These are phyloP conservation scores for Plusia festucae DNA, from an alignment of 2,888 invertebrate species.

Conservation along the genomic window DNA sequence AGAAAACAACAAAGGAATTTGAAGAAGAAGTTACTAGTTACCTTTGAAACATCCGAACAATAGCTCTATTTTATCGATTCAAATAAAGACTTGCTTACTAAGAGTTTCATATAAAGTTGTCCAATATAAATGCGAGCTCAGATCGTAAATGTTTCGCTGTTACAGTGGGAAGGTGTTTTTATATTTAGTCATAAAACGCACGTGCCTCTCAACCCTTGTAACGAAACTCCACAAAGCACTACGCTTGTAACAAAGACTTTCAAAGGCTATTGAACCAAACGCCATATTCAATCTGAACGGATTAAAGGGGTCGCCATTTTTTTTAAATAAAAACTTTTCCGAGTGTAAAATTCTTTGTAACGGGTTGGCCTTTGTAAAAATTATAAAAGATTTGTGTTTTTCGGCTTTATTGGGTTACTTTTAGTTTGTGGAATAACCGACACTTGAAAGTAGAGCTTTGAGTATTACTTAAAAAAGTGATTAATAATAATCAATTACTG, in stretches of 20 bases:
- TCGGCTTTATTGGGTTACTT: conserved; percentile 17
- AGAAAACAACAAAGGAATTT: conserved; percentile 43
- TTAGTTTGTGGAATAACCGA: conserved; percentile 26
- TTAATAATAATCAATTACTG: no score
- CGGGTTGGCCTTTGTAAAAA: conserved; percentile 35
- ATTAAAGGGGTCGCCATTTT: conserved; percentile 11
- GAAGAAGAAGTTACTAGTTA: conserved; percentile 25
- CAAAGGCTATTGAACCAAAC: conserved; percentile 40
- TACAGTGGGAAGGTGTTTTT: conserved; percentile 73
- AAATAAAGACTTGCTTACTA: conserved; percentile 51
- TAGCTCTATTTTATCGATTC: conserved; percentile 49
- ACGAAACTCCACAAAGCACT: conserved; percentile 52
- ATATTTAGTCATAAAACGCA: conserved; percentile 80
- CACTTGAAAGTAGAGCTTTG: conserved; percentile 43
- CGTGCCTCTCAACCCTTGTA: conserved; percentile 65
- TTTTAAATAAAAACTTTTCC: conserved; percentile 24
- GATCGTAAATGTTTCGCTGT: conserved; percentile 69
- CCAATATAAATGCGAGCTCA: conserved; percentile 62
- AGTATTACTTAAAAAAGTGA: conserved; percentile 23
- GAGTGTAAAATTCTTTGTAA: conserved; percentile 36
- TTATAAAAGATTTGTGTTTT: conserved; percentile 31
- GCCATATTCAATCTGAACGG: conserved; percentile 28
- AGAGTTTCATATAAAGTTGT: conserved; percentile 50
- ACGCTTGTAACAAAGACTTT: conserved; percentile 46
- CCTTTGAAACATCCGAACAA: conserved; percentile 29